A percentile compares a stretch with the other conserved stretches of the same genome.
phyloP scores from a whole-genome alignment of 2,797 vertebrate species.

The Hypotaenidia philippensis region DNA sequence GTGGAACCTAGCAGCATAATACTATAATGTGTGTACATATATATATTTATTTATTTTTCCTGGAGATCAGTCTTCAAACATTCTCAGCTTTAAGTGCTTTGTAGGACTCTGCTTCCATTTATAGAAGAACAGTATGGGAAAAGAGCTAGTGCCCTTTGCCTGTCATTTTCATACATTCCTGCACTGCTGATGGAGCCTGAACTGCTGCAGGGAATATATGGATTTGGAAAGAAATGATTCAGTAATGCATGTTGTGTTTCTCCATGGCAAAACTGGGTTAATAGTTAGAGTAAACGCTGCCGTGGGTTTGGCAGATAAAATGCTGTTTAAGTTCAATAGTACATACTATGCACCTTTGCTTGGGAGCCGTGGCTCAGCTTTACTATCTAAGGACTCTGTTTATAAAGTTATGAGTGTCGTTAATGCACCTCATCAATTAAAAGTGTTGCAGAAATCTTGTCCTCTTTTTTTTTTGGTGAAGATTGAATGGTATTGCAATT shows the following conservation, averaged over 20 bases:
- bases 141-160: conserved; percentile 79
- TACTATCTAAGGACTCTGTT: background rate
- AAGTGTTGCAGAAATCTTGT: background rate
- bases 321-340: conserved; percentile 57
- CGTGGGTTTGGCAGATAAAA: conserved; percentile 58
- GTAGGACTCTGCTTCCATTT: conserved; percentile 72
- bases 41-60: conserved; percentile 23
- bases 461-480: background rate
- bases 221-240: conserved; percentile 73
- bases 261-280: conserved; percentile 53
- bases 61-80: conserved; percentile 43
- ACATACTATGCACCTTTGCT: background rate
- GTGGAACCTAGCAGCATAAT: background rate
- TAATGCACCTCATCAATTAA: background rate
- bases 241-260: conserved; percentile 61
- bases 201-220: conserved; percentile 79
- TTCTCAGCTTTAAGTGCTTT: conserved; percentile 62
- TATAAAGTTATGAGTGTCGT: conserved; percentile 14
- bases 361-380: conserved; percentile 17
- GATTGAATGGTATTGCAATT: background rate
- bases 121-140: conserved; percentile 80
- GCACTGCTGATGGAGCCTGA: conserved; percentile 78
- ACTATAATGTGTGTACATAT: background rate
- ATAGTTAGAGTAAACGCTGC: conserved; percentile 57
- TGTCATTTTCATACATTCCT: conserved; percentile 85